Percentiles rank a stretch among this genome's conserved stretches.
Conservation (phyloP, 2,888 invertebrate species). For the Apodemia zela region DNA sequence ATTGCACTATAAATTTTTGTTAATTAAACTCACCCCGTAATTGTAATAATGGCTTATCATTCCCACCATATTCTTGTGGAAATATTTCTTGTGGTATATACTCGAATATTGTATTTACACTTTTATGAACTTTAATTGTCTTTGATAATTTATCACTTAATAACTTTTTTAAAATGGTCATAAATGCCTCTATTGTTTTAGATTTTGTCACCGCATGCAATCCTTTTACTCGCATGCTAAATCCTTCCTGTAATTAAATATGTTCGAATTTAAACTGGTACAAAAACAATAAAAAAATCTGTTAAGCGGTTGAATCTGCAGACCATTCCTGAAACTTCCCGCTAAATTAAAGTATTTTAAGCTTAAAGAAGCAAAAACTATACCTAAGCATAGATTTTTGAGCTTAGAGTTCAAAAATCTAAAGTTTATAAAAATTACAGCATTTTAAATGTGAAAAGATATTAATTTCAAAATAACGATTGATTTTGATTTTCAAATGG, state of each 20-base stretch:
- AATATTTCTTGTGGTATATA: constrained; percentile 42
- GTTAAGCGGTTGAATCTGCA: no score
- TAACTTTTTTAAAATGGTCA: constrained; percentile 45
- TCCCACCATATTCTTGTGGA: constrained; percentile 55
- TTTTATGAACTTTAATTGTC: constrained; percentile 43
- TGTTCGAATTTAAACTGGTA: background rate
- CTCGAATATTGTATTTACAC: constrained; percentile 38
- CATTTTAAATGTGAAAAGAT: background rate
- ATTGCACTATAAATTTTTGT: no score
- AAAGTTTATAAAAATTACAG: no score
- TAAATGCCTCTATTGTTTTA: constrained; percentile 42
- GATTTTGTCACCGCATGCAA: constrained; percentile 49
- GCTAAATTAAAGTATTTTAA: no score
- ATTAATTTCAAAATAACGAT: no score
- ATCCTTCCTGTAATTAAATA: constrained; percentile 49
- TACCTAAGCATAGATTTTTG: no score
- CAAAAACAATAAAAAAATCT: background rate
- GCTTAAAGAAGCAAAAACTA: no score
- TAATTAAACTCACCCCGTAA: constrained; percentile 40
- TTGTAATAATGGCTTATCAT: constrained; percentile 38
- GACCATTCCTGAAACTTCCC: no score
- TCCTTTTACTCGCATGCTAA: constrained; percentile 49
- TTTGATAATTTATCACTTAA: constrained; percentile 45
- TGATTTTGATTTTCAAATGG: no score
- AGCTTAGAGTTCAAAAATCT: no score